Percentiles rank a stretch among this genome's conserved stretches.
Evolutionary conservation across 2,113 vertebrate species (phyloP).

Genomic region (Thamnaconus septentrionalis): DNA sequence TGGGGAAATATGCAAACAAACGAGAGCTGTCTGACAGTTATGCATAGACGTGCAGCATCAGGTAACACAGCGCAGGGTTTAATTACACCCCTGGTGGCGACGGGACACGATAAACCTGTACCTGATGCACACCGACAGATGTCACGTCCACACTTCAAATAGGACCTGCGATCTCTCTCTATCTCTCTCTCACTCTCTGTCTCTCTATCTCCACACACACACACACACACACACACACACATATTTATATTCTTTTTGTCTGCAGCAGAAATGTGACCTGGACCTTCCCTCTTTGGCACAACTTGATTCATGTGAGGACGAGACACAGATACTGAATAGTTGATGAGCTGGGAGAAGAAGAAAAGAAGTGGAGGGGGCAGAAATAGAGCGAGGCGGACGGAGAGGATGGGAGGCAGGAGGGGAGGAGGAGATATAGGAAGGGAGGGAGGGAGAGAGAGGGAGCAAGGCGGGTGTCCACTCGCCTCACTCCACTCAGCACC

Average conservation of each 20-base stretch:
- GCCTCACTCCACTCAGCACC: conserved; percentile 45
- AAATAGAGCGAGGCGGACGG: conserved; percentile 52
- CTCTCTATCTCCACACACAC: conserved; percentile 5
- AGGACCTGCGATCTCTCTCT: neutral
- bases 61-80: conserved; percentile 59
- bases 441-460: conserved; percentile 38
- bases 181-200: too few relatives aligned
- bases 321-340: conserved; percentile 78
- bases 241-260: conserved; percentile 34
- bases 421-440: neutral
- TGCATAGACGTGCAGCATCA: conserved; percentile 45
- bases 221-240: conserved; percentile 16
- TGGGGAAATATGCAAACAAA: too few relatives aligned
- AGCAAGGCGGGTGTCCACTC: conserved; percentile 53
- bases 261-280: conserved; percentile 55
- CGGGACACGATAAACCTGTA: conserved; percentile 28
- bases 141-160: conserved; percentile 56
- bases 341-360: conserved; percentile 74
- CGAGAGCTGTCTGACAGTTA: too few relatives aligned
- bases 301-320: conserved; percentile 72
- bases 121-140: conserved; percentile 40
- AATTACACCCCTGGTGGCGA: conserved; percentile 55
- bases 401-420: conserved; percentile 8
- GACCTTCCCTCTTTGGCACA: conserved; percentile 60
- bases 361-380: conserved; percentile 59